Evolutionary conservation across 2,113 vertebrate species (phyloP).

Genomic region (Onychostruthus taczanowskii): DNA sequence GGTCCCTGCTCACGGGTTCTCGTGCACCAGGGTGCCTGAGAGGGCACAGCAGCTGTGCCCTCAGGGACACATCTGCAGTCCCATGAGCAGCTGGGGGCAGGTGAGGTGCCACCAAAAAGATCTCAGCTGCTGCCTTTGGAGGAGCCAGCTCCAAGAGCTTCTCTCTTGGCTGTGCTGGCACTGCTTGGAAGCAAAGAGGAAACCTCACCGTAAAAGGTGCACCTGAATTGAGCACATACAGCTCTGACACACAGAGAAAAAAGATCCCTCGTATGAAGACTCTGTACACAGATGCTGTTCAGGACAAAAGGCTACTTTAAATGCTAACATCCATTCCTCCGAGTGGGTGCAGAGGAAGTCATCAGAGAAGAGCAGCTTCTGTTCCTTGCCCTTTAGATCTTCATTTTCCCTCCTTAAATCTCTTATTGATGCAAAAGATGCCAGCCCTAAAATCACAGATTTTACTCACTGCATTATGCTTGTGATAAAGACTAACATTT

Average conservation of each 20-base stretch:
- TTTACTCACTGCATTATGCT: background rate
- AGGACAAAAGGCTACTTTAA: background rate
- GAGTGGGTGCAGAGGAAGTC: background rate
- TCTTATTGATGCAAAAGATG: background rate
- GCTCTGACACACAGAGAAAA: background rate
- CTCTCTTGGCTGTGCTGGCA: background rate
- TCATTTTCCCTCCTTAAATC: background rate
- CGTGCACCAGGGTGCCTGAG: fast-evolving
- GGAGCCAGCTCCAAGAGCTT: fast-evolving
- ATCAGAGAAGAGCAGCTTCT: background rate
- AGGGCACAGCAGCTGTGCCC: background rate
- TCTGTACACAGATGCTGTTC: background rate
- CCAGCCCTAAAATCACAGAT: background rate
- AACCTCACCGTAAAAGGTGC: fast-evolving
- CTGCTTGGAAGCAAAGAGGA: background rate
- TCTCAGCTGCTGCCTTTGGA: background rate
- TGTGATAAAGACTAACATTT: background rate
- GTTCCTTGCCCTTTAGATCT: background rate
- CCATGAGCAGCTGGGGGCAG: background rate
- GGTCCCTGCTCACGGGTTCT: fast-evolving
- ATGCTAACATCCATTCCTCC: background rate
- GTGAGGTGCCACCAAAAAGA: background rate
- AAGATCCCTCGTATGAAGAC: background rate
- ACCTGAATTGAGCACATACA: background rate
- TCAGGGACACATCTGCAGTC: background rate